Base-by-base conservation (phyloP, 2,888 invertebrate genomes). In the Acleris holmiana region DNA sequence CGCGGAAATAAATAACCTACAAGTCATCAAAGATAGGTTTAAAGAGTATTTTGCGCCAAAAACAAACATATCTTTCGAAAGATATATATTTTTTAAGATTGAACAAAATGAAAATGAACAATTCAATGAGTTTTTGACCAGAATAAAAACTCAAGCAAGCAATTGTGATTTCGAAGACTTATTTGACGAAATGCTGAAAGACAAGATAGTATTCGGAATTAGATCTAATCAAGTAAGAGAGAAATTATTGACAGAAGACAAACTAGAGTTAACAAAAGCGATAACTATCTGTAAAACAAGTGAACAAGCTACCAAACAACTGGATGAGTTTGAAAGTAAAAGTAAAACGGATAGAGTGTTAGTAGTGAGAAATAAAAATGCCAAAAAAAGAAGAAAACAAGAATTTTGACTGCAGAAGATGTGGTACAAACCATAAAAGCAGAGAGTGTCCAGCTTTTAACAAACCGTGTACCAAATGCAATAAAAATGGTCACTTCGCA, bases 111-210 rank as follows among this genome's bases (percentile, higher is more conserved):
- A 66, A 60, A 56, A 62, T 18, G 62, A 65, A 56, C 50, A 55
- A 35, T 72, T 68, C 13, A 68, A 69, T 47, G 69, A 71, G 19
- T 71, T 70, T 66, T 68, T 68, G 10, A 68, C 68, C 4, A 63
- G 51, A 48, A 59, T 62, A 64, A 68, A 70, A 68, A 69, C 67
- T n/a, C 67, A 72, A 48, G 70, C 68, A 46, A 68, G 51, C n/a
- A 69, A 69, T 55, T 68, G 70, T 25, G 68, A 68, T 55, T 69
- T 70, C 50, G 68, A 54, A 47, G 63, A 40, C 15, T 55, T 71
- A 63, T 64, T 69, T 4, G 72, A 71, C 47, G 68, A 69, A 67
- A 70, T 71, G 69, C 10, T 70, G 13, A 70, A 69, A 66, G 68
- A 72, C 35, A 71, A 69, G n/a, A 71, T 71, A 58, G 67, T 69